phyloP scores from a whole-genome alignment of 2,113 vertebrate genomes.

The Catharus bicknelli region DNA sequence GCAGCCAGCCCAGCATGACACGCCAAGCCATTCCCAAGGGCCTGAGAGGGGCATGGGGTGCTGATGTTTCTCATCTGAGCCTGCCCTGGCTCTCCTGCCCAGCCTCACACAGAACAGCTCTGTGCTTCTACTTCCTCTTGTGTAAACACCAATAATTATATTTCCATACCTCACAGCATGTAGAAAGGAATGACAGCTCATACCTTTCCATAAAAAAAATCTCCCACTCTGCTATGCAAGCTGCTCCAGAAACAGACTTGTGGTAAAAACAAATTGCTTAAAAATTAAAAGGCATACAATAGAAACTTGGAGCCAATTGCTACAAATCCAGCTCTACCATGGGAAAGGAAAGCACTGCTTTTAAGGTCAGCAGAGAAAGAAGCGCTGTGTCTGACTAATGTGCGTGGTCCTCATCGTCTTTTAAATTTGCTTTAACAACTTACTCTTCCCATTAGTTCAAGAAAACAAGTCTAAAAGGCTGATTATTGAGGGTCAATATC shows the following conservation, averaged over 20 bases:
- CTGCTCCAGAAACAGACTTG: slow-evolving; percentile 25
- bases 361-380: neutral
- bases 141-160: slow-evolving; percentile 45
- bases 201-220: neutral
- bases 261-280: slow-evolving; percentile 20
- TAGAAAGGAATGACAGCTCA: slow-evolving; percentile 33
- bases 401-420: neutral
- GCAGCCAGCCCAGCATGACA: fast-evolving
- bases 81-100: neutral
- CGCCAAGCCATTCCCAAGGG: fast-evolving
- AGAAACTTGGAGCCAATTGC: neutral
- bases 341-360: neutral
- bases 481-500: neutral
- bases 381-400: neutral
- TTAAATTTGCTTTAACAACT: neutral
- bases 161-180: slow-evolving; percentile 45
- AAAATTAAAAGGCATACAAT: slow-evolving; percentile 36
- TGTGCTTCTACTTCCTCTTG: slow-evolving; percentile 49
- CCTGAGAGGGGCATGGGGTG: neutral
- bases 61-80: neutral
- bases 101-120: neutral
- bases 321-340: neutral
- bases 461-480: neutral
- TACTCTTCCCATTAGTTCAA: neutral
- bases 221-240: neutral